Evolutionary conservation across 1,140 invertebrate genomes (phyloP).

Genomic region (Lasioglossum baleicum): DNA sequence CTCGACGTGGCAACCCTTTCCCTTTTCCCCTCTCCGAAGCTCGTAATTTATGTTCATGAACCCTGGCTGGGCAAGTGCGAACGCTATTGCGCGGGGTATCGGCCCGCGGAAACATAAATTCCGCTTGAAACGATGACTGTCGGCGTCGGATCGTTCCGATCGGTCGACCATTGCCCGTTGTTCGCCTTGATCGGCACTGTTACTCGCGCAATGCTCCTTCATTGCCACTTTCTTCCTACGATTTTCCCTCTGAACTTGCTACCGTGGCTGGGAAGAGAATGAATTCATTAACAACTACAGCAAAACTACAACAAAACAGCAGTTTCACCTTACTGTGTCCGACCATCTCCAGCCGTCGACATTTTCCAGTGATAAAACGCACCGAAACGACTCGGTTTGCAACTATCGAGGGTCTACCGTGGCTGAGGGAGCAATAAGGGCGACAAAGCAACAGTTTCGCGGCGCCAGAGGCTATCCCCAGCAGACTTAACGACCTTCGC

Average conservation of each 20-base stretch:
- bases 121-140: neutral
- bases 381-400: no score
- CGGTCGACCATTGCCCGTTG: neutral
- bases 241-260: neutral
- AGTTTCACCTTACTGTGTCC: no score
- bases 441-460: slow-evolving; percentile 34
- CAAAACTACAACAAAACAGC: no score
- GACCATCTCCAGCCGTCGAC: no score
- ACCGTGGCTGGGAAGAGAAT: no score
- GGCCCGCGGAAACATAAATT: neutral
- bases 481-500: slow-evolving; percentile 53
- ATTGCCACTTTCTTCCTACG: neutral
- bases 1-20: slow-evolving; percentile 1
- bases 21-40: slow-evolving; percentile 37
- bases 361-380: no score
- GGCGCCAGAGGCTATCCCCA: slow-evolving; percentile 36
- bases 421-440: neutral
- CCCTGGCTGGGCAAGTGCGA: slow-evolving; percentile 45
- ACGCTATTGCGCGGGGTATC: slow-evolving; percentile 1
- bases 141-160: neutral
- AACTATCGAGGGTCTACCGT: neutral
- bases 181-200: neutral
- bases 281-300: no score
- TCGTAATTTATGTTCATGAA: slow-evolving; percentile 67
- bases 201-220: neutral